These are phyloP conservation scores for Thinocorus orbignyianus DNA, from an alignment of 2,113 vertebrate genomes.

Conservation along the genomic window DNA sequence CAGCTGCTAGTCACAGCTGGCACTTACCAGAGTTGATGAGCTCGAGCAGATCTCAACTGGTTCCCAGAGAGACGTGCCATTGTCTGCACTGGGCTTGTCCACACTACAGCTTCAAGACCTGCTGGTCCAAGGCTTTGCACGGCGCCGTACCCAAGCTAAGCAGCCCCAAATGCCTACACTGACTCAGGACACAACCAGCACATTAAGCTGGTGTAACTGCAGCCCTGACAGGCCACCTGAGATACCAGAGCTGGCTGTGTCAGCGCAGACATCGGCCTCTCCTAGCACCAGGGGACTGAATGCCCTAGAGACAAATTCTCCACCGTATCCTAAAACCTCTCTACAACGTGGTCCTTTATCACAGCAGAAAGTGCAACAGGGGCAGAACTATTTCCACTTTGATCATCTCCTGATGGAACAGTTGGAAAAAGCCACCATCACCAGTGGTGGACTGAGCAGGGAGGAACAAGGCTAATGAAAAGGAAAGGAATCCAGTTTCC, in stretches of 20 bases:
- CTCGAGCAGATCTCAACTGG: background rate
- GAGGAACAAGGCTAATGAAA: background rate
- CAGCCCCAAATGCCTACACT: rapidly evolving
- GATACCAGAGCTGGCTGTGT: background rate
- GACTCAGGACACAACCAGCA: background rate
- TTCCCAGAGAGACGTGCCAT: background rate
- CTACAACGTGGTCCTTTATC: background rate
- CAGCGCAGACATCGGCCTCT: background rate
- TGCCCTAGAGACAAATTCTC: background rate
- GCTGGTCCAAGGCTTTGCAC: background rate
- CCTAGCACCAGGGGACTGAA: background rate
- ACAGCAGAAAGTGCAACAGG: background rate
- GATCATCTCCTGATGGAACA: background rate
- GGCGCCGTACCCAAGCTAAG: background rate
- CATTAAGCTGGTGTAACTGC: background rate
- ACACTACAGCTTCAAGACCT: rapidly evolving
- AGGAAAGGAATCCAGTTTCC: background rate
- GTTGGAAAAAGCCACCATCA: background rate
- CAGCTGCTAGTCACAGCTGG: background rate
- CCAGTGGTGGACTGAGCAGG: background rate
- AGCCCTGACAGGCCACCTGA: rapidly evolving
- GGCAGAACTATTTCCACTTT: background rate
- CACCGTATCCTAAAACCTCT: background rate
- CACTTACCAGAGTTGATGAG: background rate
- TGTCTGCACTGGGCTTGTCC: background rate